phyloP scores from a whole-genome alignment of 2,888 invertebrate genomes.

The Bedellia somnulentella region DNA sequence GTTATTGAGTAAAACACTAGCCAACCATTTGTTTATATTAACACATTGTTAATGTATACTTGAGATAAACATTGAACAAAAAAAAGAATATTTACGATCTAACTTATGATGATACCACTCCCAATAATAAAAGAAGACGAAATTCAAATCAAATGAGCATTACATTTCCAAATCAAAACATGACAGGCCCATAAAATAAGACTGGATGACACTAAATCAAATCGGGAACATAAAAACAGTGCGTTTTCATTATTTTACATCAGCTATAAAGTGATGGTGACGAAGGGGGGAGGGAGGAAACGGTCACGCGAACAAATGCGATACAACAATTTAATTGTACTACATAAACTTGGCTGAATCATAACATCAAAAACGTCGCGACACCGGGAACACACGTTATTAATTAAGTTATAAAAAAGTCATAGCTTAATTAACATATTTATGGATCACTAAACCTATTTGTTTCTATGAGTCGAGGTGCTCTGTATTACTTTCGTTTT shows the following conservation, averaged over 20 bases:
- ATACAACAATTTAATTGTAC: conserved; percentile 48
- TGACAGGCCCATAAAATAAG: conserved; percentile 22
- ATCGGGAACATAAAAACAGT: conserved; percentile 29
- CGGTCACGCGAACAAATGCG: conserved; percentile 33
- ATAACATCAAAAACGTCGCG: conserved; percentile 21
- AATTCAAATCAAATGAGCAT: no score
- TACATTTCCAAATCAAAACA: no score
- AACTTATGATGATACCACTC: no score
- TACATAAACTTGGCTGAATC: conserved; percentile 50
- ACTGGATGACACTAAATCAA: conserved; percentile 33
- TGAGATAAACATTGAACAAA: no score
- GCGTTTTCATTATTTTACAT: conserved; percentile 48
- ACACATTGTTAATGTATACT: no score
- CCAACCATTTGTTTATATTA: no score
- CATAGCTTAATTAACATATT: conserved; percentile 54
- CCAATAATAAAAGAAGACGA: no score
- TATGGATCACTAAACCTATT: conserved; percentile 37
- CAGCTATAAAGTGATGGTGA: conserved; percentile 42
- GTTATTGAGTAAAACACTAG: no score
- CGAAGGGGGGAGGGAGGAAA: conserved; percentile 17
- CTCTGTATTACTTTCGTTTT: no score
- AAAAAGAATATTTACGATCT: no score
- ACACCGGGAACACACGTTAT: conserved; percentile 31
- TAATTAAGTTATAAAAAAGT: conserved; percentile 59
- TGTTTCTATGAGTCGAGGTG: conserved; percentile 7